A percentile compares a stretch with the other conserved stretches of the same genome.
phyloP scores from a whole-genome alignment of 1,140 invertebrate species.

The Ceratoteleas bidentatus region DNA sequence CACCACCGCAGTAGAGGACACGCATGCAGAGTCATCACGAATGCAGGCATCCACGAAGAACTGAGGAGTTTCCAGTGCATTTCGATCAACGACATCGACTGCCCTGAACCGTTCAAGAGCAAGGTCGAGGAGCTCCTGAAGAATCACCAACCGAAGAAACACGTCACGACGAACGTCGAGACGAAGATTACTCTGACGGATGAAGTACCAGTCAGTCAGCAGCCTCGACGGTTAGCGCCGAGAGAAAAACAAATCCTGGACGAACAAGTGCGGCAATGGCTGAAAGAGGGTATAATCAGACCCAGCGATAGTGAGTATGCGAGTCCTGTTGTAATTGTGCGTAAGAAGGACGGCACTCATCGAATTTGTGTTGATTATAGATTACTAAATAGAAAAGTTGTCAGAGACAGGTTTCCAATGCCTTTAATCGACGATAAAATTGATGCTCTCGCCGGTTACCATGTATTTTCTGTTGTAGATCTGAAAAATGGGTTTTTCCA shows the following conservation, averaged over 20 bases:
- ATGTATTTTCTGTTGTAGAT: slow-evolving; percentile 10
- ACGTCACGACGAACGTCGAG: background rate
- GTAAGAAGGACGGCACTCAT: slow-evolving; percentile 17
- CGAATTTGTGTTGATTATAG: slow-evolving; percentile 23
- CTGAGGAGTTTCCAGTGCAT: background rate
- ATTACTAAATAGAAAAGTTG: slow-evolving; percentile 26
- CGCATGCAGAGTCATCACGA: background rate
- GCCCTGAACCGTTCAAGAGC: slow-evolving; percentile 2
- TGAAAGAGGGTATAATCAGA: slow-evolving; percentile 24
- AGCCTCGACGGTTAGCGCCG: slow-evolving; percentile 14
- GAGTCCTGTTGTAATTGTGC: slow-evolving; percentile 11
- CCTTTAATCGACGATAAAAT: slow-evolving; percentile 17
- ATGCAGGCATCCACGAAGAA: slow-evolving; percentile 11
- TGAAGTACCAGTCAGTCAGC: slow-evolving; percentile 13
- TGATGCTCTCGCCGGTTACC: background rate
- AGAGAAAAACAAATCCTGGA: slow-evolving; percentile 20
- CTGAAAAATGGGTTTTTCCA: slow-evolving; percentile 19
- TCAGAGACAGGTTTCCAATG: slow-evolving; percentile 7
- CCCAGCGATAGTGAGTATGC: slow-evolving; percentile 27
- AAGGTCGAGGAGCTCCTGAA: slow-evolving; percentile 3
- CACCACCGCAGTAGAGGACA: background rate
- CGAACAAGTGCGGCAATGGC: slow-evolving; percentile 17
- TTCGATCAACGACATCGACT: slow-evolving; percentile 5
- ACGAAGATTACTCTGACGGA: slow-evolving; percentile 21
- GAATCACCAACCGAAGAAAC: slow-evolving; percentile 6